Evolutionary conservation across 2,113 vertebrate species (phyloP).

Genomic region (Vulpes vulpes): DNA sequence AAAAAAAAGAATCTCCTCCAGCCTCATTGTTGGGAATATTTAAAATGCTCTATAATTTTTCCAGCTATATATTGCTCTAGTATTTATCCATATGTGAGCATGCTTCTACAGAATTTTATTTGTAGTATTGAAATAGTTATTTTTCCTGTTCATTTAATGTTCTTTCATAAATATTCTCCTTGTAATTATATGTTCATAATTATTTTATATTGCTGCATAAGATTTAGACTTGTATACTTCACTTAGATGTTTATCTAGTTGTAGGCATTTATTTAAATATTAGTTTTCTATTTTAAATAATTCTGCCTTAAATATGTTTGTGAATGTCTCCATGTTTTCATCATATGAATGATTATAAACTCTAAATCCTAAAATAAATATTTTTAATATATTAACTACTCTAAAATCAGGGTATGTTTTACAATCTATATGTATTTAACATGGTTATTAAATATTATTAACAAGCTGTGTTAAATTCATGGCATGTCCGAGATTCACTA

Average conservation of each 20-base stretch:
- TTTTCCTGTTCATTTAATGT: background rate
- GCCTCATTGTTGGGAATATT: background rate
- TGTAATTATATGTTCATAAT: slow-evolving; percentile 43
- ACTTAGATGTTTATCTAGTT: slow-evolving; percentile 17
- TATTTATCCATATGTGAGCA: background rate
- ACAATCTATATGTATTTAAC: background rate
- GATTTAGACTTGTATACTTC: slow-evolving; percentile 11
- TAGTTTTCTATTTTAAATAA: slow-evolving; percentile 55
- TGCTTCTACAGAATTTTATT: slow-evolving; percentile 9
- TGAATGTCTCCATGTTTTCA: slow-evolving; percentile 20
- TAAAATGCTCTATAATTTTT: background rate
- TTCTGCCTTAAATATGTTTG: slow-evolving; percentile 35
- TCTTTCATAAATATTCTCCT: slow-evolving; percentile 44
- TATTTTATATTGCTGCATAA: slow-evolving; percentile 29
- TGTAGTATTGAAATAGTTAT: background rate
- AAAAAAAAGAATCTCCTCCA: background rate
- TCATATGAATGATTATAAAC: background rate
- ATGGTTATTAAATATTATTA: slow-evolving; percentile 8
- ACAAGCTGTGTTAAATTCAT: background rate
- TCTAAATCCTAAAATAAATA: slow-evolving; percentile 51
- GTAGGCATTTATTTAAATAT: slow-evolving; percentile 48
- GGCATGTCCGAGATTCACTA: background rate
- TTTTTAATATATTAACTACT: slow-evolving; percentile 37
- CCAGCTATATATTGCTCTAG: background rate
- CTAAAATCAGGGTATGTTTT: slow-evolving; percentile 19